Base-by-base conservation (phyloP, 2,113 vertebrate species). In the Otus sunia region DNA sequence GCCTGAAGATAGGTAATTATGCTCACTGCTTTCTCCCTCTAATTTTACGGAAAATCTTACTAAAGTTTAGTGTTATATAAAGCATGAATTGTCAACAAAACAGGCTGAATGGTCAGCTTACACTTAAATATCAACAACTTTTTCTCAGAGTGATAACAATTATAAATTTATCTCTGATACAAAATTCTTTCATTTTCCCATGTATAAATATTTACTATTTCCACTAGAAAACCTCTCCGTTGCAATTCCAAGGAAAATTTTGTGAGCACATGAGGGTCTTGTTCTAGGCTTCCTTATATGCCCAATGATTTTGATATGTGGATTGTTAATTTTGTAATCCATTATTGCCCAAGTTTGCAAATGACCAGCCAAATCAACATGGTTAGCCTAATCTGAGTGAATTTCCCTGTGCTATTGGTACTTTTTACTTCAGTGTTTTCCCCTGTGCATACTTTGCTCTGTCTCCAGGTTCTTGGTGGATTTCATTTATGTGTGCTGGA, bases 221-320 rank as follows among this genome's bases (percentile, higher is more conserved):
- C 21, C 10, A 18, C 8, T 11, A 73, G 55, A 80, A 94, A 60
- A 45, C 32, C 2, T 41, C 32, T 63, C 26, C 3, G 1, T 73
- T 81, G 59, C 21, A 64, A 16, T 77, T 73, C 13, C 20, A 56
- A 72, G 39, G 9, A 67, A 26, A 56, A 69, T 73, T 73, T 68
- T 72, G 3, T 66, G 36, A 69, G 45, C 39, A 66, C 30, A 20
- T 26, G 7, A 52, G n/a, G 32, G 4, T 37, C 4, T 89, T 86
- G 16, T 67, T 84, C 18, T 69, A 60, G 4, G 32, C 29, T 79
- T 91, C 14, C 41, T 86, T 68, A 12, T 72, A 22, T 1, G 1
- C 5, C 5, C 19, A 59, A 4, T 45, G 3, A 39, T 75, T 92
- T 43, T 92, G 37, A n/a, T 76, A 50, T 0, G 0, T 27, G 25